Evolutionary conservation across 2,113 vertebrate species (phyloP).

Genomic region (Megalops atlanticus): DNA sequence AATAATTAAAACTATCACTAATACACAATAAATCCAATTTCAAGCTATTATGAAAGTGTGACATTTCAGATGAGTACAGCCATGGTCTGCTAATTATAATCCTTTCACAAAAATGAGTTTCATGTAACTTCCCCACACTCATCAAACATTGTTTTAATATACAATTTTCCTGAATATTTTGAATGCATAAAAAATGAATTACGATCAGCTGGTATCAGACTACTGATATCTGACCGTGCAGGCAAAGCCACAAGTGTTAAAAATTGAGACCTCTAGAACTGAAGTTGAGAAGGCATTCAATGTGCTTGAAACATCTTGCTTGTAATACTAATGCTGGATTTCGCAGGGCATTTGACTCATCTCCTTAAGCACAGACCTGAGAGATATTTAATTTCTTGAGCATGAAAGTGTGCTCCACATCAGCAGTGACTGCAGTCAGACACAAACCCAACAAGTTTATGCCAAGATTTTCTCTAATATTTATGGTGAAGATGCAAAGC

Average conservation of each 20-base stretch:
- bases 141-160: background rate
- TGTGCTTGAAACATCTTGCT: background rate
- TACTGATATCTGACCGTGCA: background rate
- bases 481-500: background rate
- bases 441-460: background rate
- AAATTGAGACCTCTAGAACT: background rate
- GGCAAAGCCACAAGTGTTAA: background rate
- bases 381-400: background rate
- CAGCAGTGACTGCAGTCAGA: background rate
- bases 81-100: too few relatives aligned
- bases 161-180: background rate
- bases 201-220: background rate
- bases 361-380: background rate
- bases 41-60: too few relatives aligned
- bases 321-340: background rate
- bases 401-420: background rate
- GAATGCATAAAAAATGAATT: background rate
- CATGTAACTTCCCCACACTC: too few relatives aligned
- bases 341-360: background rate
- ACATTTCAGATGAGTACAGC: too few relatives aligned
- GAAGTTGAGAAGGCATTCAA: background rate
- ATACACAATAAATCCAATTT: too few relatives aligned
- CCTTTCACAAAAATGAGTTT: too few relatives aligned
- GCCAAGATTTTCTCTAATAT: background rate
- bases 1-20: too few relatives aligned